Conservation (phyloP, 2,113 vertebrate species). For the Ciconia stormi region DNA sequence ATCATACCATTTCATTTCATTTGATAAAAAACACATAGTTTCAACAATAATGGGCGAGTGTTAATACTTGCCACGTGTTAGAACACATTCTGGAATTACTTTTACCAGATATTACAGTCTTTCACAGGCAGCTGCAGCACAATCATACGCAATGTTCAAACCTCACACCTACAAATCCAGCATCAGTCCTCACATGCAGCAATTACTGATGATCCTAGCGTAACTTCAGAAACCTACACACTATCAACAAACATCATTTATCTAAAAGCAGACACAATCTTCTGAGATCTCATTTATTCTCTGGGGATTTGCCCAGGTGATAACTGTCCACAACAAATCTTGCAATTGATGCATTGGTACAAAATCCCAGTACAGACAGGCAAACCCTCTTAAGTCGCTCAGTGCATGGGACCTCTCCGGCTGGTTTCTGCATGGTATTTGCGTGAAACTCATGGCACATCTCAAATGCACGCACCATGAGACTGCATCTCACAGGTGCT, state of each 20-base stretch:
- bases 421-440: neutral
- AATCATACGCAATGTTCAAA: neutral
- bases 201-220: neutral
- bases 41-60: neutral
- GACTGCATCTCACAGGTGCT: neutral
- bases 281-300: neutral
- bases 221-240: neutral
- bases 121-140: neutral
- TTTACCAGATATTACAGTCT: neutral
- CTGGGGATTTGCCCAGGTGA: neutral
- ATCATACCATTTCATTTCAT: neutral
- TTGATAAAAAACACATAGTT: neutral
- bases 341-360: neutral
- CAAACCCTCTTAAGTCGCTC: neutral
- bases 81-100: neutral
- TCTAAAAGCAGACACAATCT: neutral
- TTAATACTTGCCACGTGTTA: neutral
- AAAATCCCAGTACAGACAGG: neutral
- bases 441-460: neutral
- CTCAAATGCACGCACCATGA: rapidly evolving
- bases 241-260: neutral
- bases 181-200: neutral
- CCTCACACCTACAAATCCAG: neutral
- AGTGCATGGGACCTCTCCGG: neutral
- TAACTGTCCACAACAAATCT: neutral